Base-by-base conservation (phyloP, 2,113 vertebrate genomes). In the Pterocles burchelli region DNA sequence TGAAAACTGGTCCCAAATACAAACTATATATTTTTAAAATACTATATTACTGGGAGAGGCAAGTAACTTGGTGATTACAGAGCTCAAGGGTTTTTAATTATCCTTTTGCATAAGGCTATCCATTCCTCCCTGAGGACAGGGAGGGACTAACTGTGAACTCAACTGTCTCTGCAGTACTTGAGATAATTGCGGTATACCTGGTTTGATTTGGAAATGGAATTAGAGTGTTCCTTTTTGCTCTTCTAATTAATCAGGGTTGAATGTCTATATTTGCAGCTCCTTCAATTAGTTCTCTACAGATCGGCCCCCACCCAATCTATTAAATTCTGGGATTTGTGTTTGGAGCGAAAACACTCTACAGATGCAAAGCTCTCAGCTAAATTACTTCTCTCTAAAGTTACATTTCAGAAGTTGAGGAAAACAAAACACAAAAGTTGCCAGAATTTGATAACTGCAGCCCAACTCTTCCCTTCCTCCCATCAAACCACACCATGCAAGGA, bases 141-240 rank as follows among this genome's bases (percentile, higher is more conserved):
- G 29, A 80, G 49, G 12, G 51, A 54, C 70, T 81, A 86, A 52
- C 75, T 11, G 8, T 73, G 89, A 93, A 88, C 26, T 91, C 59
- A 70, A 1, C 49, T 1, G 13, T 87, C 77, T 87, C 93, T 83
- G 46, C 91, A 34, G 59, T 67, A 83, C 80, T 95, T 89, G 67
- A 93, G 61, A 85, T 95, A 96, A 94, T 94, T 94, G 78, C 91
- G 34, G 71, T 74, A 67, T 36, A 85, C 95, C 75, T 84, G 59
- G 81, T 85, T 96, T 93, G 91, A 91, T 91, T 80, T 91, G 79
- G 59, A 88, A 95, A 93, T 90, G 63, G 94, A 96, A 95, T 96
- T 93, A 90, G 31, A 89, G 55, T 80, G 82, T 36, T 73, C 31
- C 49, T 88, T 94, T 95, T 71, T 49, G 4, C 38, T 73, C 51